A percentile compares a stretch with the other conserved stretches of the same genome.
Conservation (phyloP, 2,113 vertebrate genomes). For the Semnornis frantzii region DNA sequence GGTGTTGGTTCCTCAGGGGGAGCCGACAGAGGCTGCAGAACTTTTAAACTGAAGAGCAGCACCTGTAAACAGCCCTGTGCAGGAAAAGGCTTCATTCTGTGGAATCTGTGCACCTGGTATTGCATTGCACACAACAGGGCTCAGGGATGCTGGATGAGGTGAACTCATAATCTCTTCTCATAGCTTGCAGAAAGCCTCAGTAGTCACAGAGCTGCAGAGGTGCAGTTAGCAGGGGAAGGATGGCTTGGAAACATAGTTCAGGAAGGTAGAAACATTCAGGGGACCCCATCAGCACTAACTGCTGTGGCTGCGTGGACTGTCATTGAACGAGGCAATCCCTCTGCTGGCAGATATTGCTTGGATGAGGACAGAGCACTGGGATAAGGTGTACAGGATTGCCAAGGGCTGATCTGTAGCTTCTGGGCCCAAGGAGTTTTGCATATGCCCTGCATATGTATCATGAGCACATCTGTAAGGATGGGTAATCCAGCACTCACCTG, state of each 20-base stretch:
- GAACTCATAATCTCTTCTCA: rapidly evolving
- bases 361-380: not conserved
- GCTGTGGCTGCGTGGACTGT: not conserved
- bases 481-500: not conserved
- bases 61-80: not conserved
- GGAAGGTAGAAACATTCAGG: not conserved
- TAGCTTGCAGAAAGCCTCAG: not conserved
- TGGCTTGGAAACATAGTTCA: not conserved
- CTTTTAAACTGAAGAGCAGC: not conserved
- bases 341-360: not conserved
- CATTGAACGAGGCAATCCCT: not conserved
- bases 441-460: rapidly evolving
- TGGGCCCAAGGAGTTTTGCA: not conserved
- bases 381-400: not conserved
- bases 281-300: not conserved
- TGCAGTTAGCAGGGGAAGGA: not conserved
- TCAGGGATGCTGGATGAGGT: not conserved
- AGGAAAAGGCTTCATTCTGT: not conserved
- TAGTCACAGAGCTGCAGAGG: not conserved
- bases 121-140: no score
- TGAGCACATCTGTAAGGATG: not conserved
- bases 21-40: rapidly evolving
- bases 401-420: not conserved
- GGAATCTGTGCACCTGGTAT: not conserved
- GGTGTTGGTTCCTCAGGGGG: not conserved